Percentiles rank a stretch among this genome's conserved stretches.
These are phyloP conservation scores for Cynodonichthys magdalenae DNA, from an alignment of 2,797 vertebrate genomes.

Conservation along the genomic window DNA sequence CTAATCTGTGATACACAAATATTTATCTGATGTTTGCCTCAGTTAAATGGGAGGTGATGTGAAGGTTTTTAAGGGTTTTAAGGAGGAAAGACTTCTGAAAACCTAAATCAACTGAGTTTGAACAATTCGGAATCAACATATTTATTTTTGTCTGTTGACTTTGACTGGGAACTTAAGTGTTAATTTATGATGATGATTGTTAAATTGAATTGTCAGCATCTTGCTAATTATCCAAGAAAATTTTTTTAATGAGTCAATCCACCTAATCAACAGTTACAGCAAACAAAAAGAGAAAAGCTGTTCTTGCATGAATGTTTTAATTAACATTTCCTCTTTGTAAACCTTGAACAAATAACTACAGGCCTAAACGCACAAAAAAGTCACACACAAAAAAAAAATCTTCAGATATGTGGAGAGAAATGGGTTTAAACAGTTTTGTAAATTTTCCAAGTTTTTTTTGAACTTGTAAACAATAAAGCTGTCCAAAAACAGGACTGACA, in stretches of 20 bases:
- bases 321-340: constrained; percentile 51
- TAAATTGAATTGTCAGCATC: constrained; percentile 48
- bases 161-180: constrained; percentile 8
- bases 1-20: constrained; percentile 2
- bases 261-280: constrained; percentile 49
- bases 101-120: not conserved
- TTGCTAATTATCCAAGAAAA: constrained; percentile 52
- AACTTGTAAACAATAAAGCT: too few relatives aligned
- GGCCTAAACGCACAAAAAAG: constrained; percentile 35
- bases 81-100: not conserved
- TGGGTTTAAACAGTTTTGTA: not conserved
- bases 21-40: not conserved
- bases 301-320: constrained; percentile 40
- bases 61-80: not conserved
- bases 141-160: constrained; percentile 1
- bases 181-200: constrained; percentile 28
- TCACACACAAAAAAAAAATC: constrained; percentile 21
- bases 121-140: not conserved
- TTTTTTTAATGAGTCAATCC: constrained; percentile 53
- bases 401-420: constrained; percentile 29
- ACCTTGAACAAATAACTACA: constrained; percentile 27
- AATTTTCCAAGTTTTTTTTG: too few relatives aligned
- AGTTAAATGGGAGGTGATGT: not conserved
- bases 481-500: too few relatives aligned
- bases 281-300: constrained; percentile 48